Evolutionary conservation across 2,797 vertebrate genomes (phyloP), one percentile per base, ranked within the genome.

Genomic region (Jordanella pulchra): DNA sequence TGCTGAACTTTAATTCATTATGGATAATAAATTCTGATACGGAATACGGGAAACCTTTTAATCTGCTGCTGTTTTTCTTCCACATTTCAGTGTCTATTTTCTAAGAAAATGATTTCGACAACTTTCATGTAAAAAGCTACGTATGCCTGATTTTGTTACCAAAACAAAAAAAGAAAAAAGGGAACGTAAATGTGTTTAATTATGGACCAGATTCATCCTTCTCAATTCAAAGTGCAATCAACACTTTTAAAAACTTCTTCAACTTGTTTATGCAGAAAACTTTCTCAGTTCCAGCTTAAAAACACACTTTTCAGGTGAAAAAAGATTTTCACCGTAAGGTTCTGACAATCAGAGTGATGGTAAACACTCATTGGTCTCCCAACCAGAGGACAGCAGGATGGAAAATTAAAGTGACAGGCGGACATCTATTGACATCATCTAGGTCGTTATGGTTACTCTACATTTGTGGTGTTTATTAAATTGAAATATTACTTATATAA

Each of bases 261-360:
- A 69, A 80, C 77, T 39, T 44, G 72, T 58, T 73, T 67, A 50
- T 74, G 64, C 54, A 70, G 23, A 55, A 84, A 82, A 85, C 76
- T 84, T 77, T 88, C 81, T 88, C 87, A 48, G n/a, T 69, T 76
- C 87, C 70, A 75, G 65, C 71, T 71, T 1, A 87, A 56, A 83
- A 76, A 67, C 65, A 27, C 2, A 66, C n/a, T 67, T 75, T 73
- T 77, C n/a, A 65, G 17, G 50, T 61, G 55, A 67, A 76, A 75
- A 73, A 83, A 15, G 47, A 64, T 74, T 82, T 71, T 63, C 17
- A 54, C 42, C 47, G 58, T 65, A 27, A 71, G 64, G 39, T 61
- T 56, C 42, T 28, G 64, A 72, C 53, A 73, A 63, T 73, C 28
- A 69, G 65, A 53, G 45, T 23, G 51, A 69, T 51, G 39, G 12